phyloP scores from a whole-genome alignment of 2,797 vertebrate species.

The Neopelma chrysocephalum region DNA sequence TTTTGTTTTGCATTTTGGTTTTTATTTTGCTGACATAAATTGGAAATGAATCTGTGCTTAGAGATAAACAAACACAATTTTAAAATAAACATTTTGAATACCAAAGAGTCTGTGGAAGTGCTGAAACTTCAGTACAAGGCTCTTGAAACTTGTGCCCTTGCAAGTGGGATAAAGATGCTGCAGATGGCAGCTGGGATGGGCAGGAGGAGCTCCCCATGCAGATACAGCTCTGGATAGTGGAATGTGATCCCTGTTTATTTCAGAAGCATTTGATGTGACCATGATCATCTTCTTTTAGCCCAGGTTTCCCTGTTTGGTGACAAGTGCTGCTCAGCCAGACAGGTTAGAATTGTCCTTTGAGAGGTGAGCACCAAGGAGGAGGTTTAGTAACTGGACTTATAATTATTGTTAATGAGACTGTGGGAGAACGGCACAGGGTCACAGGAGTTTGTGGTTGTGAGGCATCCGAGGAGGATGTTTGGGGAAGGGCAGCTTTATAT shows the following conservation, averaged over 20 bases:
- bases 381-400: neutral
- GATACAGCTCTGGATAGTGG: neutral
- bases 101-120: neutral
- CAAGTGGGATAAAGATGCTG: neutral
- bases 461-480: neutral
- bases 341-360: neutral
- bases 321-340: neutral
- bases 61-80: slow-evolving; percentile 17
- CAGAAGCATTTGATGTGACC: neutral
- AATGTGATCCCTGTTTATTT: neutral
- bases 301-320: neutral
- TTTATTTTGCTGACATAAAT: slow-evolving; percentile 42
- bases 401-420: slow-evolving; percentile 19
- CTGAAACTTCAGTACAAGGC: neutral
- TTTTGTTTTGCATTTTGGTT: slow-evolving; percentile 3
- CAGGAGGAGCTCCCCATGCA: neutral
- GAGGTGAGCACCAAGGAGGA: neutral
- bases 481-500: neutral
- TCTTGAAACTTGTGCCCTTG: neutral
- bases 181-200: neutral
- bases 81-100: slow-evolving; percentile 9
- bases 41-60: slow-evolving; percentile 16
- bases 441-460: neutral
- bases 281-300: neutral
- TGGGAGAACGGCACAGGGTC: neutral